Conservation (phyloP, 2,888 invertebrate genomes). For the Netelia inedita region DNA sequence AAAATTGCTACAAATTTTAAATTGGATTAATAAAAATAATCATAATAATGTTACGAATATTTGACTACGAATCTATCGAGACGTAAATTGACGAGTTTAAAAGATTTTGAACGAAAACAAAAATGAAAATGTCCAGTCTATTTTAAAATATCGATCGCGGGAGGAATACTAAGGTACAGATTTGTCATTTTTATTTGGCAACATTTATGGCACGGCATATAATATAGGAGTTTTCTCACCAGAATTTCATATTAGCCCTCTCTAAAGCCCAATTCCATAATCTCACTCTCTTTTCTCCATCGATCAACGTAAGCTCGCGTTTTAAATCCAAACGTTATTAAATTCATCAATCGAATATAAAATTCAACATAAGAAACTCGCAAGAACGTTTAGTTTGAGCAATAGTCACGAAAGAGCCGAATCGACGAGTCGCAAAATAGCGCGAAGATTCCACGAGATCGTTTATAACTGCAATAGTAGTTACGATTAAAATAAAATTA, state of each 20-base stretch:
- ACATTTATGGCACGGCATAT: slow-evolving; percentile 77
- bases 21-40: slow-evolving; percentile 19
- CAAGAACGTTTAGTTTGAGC: slow-evolving; percentile 50
- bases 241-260: slow-evolving; percentile 52
- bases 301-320: slow-evolving; percentile 61
- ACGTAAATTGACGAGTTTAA: background rate
- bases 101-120: slow-evolving; percentile 35
- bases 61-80: slow-evolving; percentile 35
- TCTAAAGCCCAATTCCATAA: slow-evolving; percentile 41
- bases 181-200: slow-evolving; percentile 71
- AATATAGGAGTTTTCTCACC: slow-evolving; percentile 73
- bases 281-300: slow-evolving; percentile 56
- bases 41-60: slow-evolving; percentile 37
- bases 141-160: slow-evolving; percentile 60
- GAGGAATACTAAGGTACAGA: slow-evolving; percentile 60
- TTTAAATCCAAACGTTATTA: slow-evolving; percentile 58
- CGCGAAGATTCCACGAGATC: slow-evolving; percentile 32
- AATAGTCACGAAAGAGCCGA: slow-evolving; percentile 32
- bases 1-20: slow-evolving; percentile 44
- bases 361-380: slow-evolving; percentile 10
- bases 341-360: slow-evolving; percentile 32
- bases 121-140: slow-evolving; percentile 21
- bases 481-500: slow-evolving; percentile 5
- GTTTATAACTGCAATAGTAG: slow-evolving; percentile 34
- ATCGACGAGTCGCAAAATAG: slow-evolving; percentile 14